phyloP scores from a whole-genome alignment of 2,797 vertebrate species.

The Luscinia megarhynchos region DNA sequence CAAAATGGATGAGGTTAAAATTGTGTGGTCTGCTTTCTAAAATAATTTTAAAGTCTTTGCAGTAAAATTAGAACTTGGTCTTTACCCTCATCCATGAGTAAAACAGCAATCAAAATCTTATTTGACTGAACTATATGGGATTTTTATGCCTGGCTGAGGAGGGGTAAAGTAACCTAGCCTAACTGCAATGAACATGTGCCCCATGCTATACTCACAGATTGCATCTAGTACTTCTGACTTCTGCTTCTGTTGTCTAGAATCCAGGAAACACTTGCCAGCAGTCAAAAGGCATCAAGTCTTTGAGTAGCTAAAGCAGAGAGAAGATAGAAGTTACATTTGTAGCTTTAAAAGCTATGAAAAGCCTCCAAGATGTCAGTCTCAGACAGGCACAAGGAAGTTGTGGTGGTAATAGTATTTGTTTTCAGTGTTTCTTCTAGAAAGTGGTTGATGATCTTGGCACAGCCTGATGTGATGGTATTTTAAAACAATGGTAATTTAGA shows the following conservation, averaged over 20 bases:
- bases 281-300: neutral
- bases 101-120: neutral
- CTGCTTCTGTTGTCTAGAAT: neutral
- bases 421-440: neutral
- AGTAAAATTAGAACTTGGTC: neutral
- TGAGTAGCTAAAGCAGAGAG: neutral
- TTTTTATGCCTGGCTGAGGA: neutral
- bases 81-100: neutral
- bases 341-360: neutral
- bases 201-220: neutral
- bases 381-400: neutral
- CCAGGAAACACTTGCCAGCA: neutral
- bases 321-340: neutral
- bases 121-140: neutral
- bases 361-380: neutral
- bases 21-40: neutral
- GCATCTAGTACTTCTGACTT: neutral
- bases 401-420: neutral
- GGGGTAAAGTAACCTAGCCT: neutral
- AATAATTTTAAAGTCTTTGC: neutral
- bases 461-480: neutral
- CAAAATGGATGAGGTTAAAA: neutral
- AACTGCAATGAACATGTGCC: neutral
- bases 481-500: neutral
- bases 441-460: neutral